Percentiles rank a stretch among this genome's conserved stretches.
Evolutionary conservation across 2,113 vertebrate genomes (phyloP).

Genomic region (Psilopogon haemacephalus): DNA sequence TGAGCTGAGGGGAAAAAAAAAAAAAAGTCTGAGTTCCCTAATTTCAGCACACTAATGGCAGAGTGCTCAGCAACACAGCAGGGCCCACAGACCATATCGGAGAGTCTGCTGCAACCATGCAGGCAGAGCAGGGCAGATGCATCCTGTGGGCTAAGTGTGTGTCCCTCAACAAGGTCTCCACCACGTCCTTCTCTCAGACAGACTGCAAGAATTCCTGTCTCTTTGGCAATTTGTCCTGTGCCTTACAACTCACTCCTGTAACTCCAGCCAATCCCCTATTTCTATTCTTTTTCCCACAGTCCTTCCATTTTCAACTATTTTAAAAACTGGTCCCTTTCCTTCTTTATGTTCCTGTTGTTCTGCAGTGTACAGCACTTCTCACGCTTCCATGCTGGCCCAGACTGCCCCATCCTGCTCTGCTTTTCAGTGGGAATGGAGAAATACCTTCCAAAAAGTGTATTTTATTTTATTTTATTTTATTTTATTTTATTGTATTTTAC

Average conservation of each 20-base stretch:
- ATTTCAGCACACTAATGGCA: background rate
- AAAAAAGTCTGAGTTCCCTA: rapidly evolving
- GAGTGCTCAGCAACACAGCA: background rate
- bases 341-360: rapidly evolving
- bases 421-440: background rate
- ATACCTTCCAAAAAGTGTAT: background rate
- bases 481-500: too few relatives aligned
- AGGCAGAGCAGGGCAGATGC: background rate
- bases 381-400: background rate
- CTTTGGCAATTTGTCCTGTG: background rate
- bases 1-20: background rate
- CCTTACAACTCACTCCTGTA: background rate
- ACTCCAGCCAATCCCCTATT: background rate
- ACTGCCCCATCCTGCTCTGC: background rate
- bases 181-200: background rate
- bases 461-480: too few relatives aligned
- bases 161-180: too few relatives aligned
- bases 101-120: rapidly evolving
- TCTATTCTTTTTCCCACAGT: background rate
- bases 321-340: background rate
- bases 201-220: background rate
- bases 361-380: background rate
- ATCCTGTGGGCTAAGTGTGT: rapidly evolving
- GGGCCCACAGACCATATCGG: background rate
- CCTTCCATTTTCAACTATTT: background rate